Conservation (phyloP, 1,140 invertebrate genomes). For the Nixonia krombeini region DNA sequence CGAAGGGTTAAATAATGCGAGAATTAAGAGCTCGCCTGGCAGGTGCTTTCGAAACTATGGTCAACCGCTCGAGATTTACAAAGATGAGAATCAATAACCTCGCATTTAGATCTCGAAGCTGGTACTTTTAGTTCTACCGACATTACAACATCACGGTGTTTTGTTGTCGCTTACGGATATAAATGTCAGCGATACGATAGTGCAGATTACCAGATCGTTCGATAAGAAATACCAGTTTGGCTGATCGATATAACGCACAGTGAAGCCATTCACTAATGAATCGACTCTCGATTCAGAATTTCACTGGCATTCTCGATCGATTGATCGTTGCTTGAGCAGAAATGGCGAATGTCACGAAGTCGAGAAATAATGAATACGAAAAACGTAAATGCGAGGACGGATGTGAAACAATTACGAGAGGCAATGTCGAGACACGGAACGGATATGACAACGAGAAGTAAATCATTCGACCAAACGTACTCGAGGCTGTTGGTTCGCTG, state of each 20-base stretch:
- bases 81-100: slow-evolving; percentile 44
- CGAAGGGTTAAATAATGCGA: slow-evolving; percentile 45
- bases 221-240: background rate
- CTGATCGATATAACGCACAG: too few species aligned
- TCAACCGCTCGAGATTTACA: slow-evolving; percentile 37
- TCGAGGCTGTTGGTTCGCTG: slow-evolving; percentile 37
- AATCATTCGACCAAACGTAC: slow-evolving; percentile 32
- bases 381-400: too few species aligned
- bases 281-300: too few species aligned
- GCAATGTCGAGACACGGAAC: background rate
- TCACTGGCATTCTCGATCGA: too few species aligned
- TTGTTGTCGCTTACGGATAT: slow-evolving; percentile 4
- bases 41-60: slow-evolving; percentile 33
- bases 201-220: slow-evolving; percentile 27
- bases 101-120: slow-evolving; percentile 17
- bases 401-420: too few species aligned
- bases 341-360: too few species aligned
- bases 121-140: slow-evolving; percentile 44
- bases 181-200: slow-evolving; percentile 25
- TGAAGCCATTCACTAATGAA: too few species aligned
- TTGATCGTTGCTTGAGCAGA: too few species aligned
- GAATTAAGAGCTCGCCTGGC: slow-evolving; percentile 41
- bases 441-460: slow-evolving; percentile 3
- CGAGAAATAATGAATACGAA: too few species aligned
- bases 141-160: slow-evolving; percentile 28